Conservation (phyloP, 2,113 vertebrate species). For the Mixornis gularis region DNA sequence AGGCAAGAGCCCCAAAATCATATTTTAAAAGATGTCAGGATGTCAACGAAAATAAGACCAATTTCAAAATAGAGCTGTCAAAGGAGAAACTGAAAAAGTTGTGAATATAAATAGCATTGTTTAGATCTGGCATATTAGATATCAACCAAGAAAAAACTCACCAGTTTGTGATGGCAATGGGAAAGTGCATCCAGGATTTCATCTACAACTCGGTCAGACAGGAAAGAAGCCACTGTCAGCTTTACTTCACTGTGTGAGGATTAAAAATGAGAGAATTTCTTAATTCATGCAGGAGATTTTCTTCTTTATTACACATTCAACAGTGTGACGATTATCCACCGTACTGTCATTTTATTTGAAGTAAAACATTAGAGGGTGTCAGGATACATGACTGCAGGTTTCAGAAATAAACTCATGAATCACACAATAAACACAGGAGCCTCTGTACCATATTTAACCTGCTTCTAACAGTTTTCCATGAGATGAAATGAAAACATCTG, state of each 20-base stretch:
- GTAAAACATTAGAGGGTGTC: not conserved
- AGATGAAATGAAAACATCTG: constrained; percentile 56
- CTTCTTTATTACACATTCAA: not conserved
- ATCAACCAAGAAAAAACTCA: constrained; percentile 62
- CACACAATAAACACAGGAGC: constrained; percentile 52
- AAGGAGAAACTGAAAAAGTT: not conserved
- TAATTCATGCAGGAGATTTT: not conserved
- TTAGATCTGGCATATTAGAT: not conserved
- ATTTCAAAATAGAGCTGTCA: not conserved
- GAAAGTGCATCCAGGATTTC: constrained; percentile 93
- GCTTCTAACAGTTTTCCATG: constrained; percentile 29
- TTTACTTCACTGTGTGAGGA: constrained; percentile 86
- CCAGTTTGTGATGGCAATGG: constrained; percentile 84
- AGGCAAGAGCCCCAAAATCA: not conserved
- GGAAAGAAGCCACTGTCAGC: constrained; percentile 92
- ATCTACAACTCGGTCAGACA: constrained; percentile 95
- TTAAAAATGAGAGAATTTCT: constrained; percentile 31
- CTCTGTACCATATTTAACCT: constrained; percentile 44
- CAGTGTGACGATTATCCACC: not conserved
- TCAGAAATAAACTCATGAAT: constrained; percentile 55
- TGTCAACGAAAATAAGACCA: not conserved
- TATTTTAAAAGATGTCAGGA: not conserved
- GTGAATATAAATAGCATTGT: not conserved
- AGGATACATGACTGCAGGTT: constrained; percentile 21
- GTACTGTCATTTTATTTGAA: constrained; percentile 14